These are phyloP conservation scores for Lasioglossum vierecki DNA, from an alignment of 2,888 invertebrate species.

Conservation along the genomic window DNA sequence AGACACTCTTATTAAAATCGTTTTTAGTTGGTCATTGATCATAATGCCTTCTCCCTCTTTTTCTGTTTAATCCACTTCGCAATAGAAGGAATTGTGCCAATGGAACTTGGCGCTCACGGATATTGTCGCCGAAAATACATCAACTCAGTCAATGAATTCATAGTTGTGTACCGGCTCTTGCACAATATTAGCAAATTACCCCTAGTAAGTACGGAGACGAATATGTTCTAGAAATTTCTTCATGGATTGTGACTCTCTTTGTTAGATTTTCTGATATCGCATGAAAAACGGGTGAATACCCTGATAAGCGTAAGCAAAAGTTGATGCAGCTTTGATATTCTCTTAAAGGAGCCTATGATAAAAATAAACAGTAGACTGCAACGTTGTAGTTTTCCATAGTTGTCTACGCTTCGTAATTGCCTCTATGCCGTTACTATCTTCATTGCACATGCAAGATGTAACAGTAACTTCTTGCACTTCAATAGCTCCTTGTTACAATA, in stretches of 20 bases:
- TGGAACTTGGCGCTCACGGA: conserved; percentile 56
- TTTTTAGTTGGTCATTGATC: conserved; percentile 58
- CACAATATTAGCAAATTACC: conserved; percentile 14
- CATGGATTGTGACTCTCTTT: too few species aligned
- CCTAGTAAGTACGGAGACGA: too few species aligned
- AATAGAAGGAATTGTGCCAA: conserved; percentile 61
- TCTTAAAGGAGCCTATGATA: not conserved
- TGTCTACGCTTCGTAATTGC: conserved; percentile 1
- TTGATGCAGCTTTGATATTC: not conserved
- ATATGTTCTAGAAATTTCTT: too few species aligned
- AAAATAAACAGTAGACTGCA: not conserved
- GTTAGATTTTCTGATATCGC: too few species aligned
- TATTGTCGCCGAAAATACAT: conserved; percentile 58
- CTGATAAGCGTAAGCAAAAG: not conserved
- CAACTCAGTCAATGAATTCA: conserved; percentile 58
- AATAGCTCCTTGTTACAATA: not conserved
- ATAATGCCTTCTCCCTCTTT: conserved; percentile 6
- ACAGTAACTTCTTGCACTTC: not conserved
- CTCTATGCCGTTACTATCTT: not conserved
- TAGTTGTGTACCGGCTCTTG: conserved; percentile 23
- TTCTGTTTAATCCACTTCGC: not conserved
- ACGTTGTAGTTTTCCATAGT: not conserved
- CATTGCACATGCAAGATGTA: not conserved
- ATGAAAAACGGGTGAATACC: not conserved
- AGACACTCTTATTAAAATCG: conserved; percentile 43